These are phyloP conservation scores for Porites australiensis DNA, from an alignment of 64 coral and sea anemone species.

Conservation along the genomic window DNA sequence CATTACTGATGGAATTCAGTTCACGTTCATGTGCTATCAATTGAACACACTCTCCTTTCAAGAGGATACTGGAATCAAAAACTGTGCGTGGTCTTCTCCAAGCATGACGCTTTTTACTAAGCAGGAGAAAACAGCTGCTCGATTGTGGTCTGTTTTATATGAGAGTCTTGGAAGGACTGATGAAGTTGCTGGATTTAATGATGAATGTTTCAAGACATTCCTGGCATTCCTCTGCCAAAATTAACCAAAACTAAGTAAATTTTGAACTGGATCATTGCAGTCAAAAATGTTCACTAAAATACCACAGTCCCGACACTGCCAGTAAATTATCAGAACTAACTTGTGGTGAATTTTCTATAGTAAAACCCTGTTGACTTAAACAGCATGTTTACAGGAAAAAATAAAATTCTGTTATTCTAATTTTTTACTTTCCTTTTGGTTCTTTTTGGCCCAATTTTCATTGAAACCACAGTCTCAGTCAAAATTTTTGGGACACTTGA, in stretches of 20 bases:
- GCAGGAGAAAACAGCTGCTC: slow-evolving; percentile 32
- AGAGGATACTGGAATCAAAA: slow-evolving; percentile 94
- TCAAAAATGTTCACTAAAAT: neutral
- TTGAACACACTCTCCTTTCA: slow-evolving; percentile 95
- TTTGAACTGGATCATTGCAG: neutral
- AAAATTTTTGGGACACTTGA: too few relatives aligned
- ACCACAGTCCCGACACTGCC: too few relatives aligned
- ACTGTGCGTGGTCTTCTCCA: slow-evolving; percentile 79
- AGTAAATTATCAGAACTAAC: too few relatives aligned
- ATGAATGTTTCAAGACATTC: slow-evolving; percentile 74
- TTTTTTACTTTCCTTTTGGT: too few relatives aligned
- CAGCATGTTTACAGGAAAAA: too few relatives aligned
- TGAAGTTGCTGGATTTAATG: slow-evolving; percentile 48
- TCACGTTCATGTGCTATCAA: slow-evolving; percentile 92
- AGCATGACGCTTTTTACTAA: slow-evolving; percentile 55
- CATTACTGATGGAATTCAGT: slow-evolving; percentile 81
- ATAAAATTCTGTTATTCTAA: too few relatives aligned
- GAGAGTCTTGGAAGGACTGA: slow-evolving; percentile 53
- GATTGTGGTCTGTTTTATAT: slow-evolving; percentile 42
- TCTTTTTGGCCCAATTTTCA: too few relatives aligned
- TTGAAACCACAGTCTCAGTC: too few relatives aligned
- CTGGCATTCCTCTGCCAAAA: slow-evolving; percentile 64
- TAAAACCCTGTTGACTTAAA: too few relatives aligned
- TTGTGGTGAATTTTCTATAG: too few relatives aligned
- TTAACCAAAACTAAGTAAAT: neutral